Conservation (phyloP, 2,888 invertebrate species). For the Acheta domesticus region DNA sequence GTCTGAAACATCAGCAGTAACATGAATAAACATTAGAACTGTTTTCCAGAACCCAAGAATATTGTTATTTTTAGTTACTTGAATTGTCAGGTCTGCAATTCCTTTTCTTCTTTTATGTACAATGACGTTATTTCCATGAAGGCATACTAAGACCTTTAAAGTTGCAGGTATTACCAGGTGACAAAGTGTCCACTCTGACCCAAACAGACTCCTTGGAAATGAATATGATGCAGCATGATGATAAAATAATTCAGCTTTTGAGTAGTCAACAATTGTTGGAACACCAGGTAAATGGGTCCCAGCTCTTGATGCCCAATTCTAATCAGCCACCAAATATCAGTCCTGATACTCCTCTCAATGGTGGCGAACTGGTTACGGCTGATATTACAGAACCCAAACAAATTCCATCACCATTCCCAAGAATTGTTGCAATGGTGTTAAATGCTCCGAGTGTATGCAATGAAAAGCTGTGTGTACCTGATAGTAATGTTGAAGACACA, state of each 20-base stretch:
- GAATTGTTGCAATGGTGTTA: constrained; percentile 19
- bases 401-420: neutral
- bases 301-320: neutral
- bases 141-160: neutral
- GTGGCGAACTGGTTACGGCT: neutral
- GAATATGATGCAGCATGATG: neutral
- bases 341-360: neutral
- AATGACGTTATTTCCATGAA: too few species aligned
- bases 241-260: constrained; percentile 12
- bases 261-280: neutral
- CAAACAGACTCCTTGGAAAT: constrained; percentile 32
- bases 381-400: neutral
- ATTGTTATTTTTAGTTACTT: too few species aligned
- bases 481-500: neutral
- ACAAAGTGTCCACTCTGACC: constrained; percentile 34
- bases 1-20: too few species aligned
- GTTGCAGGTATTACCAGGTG: constrained; percentile 20
- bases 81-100: too few species aligned
- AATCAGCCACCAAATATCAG: neutral
- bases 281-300: neutral
- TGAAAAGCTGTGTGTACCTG: neutral
- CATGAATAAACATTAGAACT: too few species aligned
- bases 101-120: too few species aligned
- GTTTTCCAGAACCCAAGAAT: too few species aligned
- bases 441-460: neutral